A percentile compares a stretch with the other conserved stretches of the same genome.
Evolutionary conservation across 2,888 invertebrate species (phyloP).

Genomic region (Mythimna lalbum): DNA sequence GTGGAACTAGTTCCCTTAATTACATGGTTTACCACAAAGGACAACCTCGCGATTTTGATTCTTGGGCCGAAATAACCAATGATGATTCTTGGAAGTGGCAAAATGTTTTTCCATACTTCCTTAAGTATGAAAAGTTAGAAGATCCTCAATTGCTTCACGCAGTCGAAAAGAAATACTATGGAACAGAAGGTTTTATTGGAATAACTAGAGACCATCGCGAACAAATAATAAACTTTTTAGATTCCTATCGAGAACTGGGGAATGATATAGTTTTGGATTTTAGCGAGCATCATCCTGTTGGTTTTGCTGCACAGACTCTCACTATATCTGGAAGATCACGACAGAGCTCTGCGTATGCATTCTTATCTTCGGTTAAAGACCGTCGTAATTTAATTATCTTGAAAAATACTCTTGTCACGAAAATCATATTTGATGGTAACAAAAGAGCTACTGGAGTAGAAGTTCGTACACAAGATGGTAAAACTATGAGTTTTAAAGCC

Average conservation of each 20-base stretch:
- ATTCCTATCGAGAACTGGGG: slow-evolving; percentile 79
- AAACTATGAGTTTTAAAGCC: slow-evolving; percentile 59
- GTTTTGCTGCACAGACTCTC: slow-evolving; percentile 59
- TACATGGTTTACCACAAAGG: slow-evolving; percentile 72
- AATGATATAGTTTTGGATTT: slow-evolving; percentile 70
- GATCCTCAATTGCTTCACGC: slow-evolving; percentile 58
- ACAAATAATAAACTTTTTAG: slow-evolving; percentile 59
- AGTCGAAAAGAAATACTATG: slow-evolving; percentile 56
- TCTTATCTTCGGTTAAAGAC: slow-evolving; percentile 62
- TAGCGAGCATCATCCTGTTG: slow-evolving; percentile 73
- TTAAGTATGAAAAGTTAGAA: slow-evolving; percentile 68
- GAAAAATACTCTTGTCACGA: slow-evolving; percentile 66
- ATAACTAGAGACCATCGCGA: slow-evolving; percentile 59
- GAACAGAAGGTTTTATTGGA: slow-evolving; percentile 62
- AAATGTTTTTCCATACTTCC: slow-evolving; percentile 69
- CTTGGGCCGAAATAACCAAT: slow-evolving; percentile 64
- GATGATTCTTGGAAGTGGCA: slow-evolving; percentile 71
- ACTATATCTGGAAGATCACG: slow-evolving; percentile 73
- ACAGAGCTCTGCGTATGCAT: slow-evolving; percentile 83
- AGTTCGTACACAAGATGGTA: slow-evolving; percentile 55
- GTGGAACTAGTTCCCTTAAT: slow-evolving; percentile 73
- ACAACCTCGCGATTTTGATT: slow-evolving; percentile 68
- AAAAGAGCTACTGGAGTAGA: slow-evolving; percentile 65
- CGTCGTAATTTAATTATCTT: slow-evolving; percentile 68
- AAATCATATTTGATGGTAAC: slow-evolving; percentile 63